Evolutionary conservation across 2,888 invertebrate species (phyloP).

Genomic region (Caenorhabditis zanzibari): DNA sequence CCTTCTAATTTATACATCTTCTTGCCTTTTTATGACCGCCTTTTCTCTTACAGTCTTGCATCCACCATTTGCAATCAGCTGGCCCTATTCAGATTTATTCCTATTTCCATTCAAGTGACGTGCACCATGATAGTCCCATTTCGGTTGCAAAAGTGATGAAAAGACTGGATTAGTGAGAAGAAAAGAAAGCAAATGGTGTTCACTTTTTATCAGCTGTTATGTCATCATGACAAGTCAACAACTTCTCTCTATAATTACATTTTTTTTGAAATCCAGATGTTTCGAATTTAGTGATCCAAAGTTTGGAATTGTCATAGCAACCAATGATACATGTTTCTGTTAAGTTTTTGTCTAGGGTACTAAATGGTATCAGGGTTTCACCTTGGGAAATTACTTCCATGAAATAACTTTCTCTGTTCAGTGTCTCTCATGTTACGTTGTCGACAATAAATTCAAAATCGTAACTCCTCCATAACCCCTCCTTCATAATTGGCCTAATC

Average conservation of each 20-base stretch:
- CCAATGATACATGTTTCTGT: too few relatives aligned
- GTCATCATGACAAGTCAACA: constrained; percentile 19
- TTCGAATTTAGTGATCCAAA: not conserved
- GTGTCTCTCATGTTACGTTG: too few relatives aligned
- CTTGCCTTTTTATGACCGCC: constrained; percentile 53
- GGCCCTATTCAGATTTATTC: constrained; percentile 50
- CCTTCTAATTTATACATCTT: constrained; percentile 64
- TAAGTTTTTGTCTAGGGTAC: too few relatives aligned
- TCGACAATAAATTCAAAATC: not conserved
- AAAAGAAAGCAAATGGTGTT: constrained; percentile 22
- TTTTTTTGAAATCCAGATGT: constrained; percentile 4
- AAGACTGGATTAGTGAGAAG: constrained; percentile 37
- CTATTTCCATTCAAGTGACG: constrained; percentile 16
- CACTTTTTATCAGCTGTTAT: constrained; percentile 34
- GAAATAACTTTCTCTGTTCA: too few relatives aligned
- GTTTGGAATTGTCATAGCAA: not conserved
- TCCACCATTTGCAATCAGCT: constrained; percentile 58
- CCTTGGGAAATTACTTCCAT: too few relatives aligned
- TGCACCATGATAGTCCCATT: constrained; percentile 17
- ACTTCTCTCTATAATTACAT: constrained; percentile 3
- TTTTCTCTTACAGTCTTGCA: constrained; percentile 45
- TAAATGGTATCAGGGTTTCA: too few relatives aligned
- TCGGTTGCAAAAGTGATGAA: constrained; percentile 14
- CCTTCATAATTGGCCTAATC: not conserved
- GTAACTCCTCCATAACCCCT: not conserved